phyloP scores from a whole-genome alignment of 2,113 vertebrate species.

The Atherinomorus stipes region DNA sequence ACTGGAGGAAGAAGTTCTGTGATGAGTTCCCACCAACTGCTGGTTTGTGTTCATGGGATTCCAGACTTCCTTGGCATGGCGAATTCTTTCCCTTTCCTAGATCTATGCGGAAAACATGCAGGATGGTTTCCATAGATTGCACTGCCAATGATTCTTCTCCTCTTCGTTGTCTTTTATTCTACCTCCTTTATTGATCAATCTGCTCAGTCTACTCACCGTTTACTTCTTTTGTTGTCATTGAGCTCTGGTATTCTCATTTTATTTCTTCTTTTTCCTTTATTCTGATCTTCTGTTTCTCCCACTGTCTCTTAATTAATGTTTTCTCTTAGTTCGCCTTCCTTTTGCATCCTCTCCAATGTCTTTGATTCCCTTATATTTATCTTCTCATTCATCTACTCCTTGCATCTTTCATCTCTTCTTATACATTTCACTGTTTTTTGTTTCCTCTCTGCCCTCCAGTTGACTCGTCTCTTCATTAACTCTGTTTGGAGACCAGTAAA shows the following conservation, averaged over 20 bases:
- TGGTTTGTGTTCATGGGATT: slow-evolving; percentile 48
- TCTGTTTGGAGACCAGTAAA: slow-evolving; percentile 68
- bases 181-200: slow-evolving; percentile 8
- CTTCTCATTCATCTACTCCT: not conserved
- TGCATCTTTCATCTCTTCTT: not conserved
- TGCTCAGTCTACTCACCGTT: no score
- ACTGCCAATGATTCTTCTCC: slow-evolving; percentile 40
- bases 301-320: no score
- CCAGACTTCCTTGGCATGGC: slow-evolving; percentile 35
- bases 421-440: not conserved
- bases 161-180: not conserved
- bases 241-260: not conserved
- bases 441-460: slow-evolving; percentile 48
- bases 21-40: slow-evolving; percentile 17
- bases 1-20: not conserved
- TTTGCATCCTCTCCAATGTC: no score
- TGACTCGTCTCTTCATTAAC: slow-evolving; percentile 67
- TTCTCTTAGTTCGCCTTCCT: no score
- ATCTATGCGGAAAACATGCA: not conserved
- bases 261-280: not conserved
- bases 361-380: not conserved
- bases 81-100: not conserved
- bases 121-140: slow-evolving; percentile 12
- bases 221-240: not conserved
- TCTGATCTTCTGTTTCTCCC: not conserved